Percentiles rank a stretch among this genome's conserved stretches.
Evolutionary conservation across 2,888 invertebrate genomes (phyloP).

Genomic region (Teinopalpus imperialis): DNA sequence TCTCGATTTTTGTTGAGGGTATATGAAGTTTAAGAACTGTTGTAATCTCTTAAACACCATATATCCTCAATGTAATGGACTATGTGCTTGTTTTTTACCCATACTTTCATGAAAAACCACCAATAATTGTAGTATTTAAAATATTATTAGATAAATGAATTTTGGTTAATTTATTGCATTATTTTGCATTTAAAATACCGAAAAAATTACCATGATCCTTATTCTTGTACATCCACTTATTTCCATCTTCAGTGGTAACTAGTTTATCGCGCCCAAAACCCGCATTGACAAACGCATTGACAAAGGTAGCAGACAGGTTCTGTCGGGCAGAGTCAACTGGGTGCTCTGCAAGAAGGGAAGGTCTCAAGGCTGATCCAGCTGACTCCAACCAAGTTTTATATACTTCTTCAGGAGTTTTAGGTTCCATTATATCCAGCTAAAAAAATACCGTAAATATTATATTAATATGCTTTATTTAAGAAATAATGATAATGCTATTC

Average conservation of each 20-base stretch:
- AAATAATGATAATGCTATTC: no score
- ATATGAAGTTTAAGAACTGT: no score
- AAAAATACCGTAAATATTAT: slow-evolving; percentile 26
- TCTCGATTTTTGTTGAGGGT: no score
- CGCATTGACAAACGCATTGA: slow-evolving; percentile 99
- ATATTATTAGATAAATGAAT: no score
- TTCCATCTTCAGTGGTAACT: slow-evolving; percentile 91
- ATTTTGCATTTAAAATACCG: no score
- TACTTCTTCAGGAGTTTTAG: slow-evolving; percentile 99
- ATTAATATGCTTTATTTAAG: no score
- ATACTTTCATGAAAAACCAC: no score
- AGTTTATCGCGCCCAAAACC: slow-evolving; percentile 98
- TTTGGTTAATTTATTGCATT: no score
- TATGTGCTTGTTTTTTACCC: no score
- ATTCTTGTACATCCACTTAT: slow-evolving; percentile 96
- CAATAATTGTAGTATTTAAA: no score
- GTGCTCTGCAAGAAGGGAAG: slow-evolving; percentile 87
- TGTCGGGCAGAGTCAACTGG: slow-evolving; percentile 96
- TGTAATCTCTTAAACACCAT: no score
- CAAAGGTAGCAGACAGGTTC: slow-evolving; percentile 98
- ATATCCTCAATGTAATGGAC: no score
- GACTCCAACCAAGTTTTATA: slow-evolving; percentile 99
- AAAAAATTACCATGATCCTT: slow-evolving; percentile 89
- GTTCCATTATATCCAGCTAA: slow-evolving; percentile 98
- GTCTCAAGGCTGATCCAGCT: slow-evolving; percentile 83